phyloP scores from a whole-genome alignment of 2,797 vertebrate genomes.

The Menidia menidia region DNA sequence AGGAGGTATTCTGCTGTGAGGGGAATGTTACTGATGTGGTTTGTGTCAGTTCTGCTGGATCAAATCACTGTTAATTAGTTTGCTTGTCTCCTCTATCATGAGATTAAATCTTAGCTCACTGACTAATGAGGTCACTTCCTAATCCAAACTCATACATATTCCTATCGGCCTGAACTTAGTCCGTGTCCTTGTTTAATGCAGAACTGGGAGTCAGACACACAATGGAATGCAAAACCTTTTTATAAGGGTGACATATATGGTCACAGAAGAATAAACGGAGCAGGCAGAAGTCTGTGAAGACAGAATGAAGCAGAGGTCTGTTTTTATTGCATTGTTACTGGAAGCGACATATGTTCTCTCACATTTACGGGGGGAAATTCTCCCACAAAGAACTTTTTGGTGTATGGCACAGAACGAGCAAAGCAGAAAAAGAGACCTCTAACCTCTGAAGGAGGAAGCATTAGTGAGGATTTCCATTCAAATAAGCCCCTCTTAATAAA shows the following conservation, averaged over 20 bases:
- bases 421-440: constrained; percentile 17
- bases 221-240: constrained; percentile 26
- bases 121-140: neutral
- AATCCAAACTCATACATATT: neutral
- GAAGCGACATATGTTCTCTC: constrained; percentile 74
- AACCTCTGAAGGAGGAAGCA: constrained; percentile 19
- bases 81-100: neutral
- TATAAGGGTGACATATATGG: constrained; percentile 44
- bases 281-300: constrained; percentile 38
- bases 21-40: neutral
- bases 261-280: constrained; percentile 33
- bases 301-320: constrained; percentile 55
- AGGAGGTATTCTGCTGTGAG: neutral
- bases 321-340: constrained; percentile 75
- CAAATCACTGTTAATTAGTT: neutral
- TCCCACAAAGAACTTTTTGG: constrained; percentile 67
- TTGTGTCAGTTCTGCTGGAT: neutral
- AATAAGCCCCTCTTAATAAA: constrained; percentile 10
- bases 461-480: constrained; percentile 38
- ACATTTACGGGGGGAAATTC: constrained; percentile 60
- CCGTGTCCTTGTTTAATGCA: constrained; percentile 9
- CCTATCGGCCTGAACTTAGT: neutral
- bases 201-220: constrained; percentile 18
- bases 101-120: neutral
- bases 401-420: constrained; percentile 21